Conservation (phyloP, 2,797 vertebrate species). For the Loriculus beryllinus region DNA sequence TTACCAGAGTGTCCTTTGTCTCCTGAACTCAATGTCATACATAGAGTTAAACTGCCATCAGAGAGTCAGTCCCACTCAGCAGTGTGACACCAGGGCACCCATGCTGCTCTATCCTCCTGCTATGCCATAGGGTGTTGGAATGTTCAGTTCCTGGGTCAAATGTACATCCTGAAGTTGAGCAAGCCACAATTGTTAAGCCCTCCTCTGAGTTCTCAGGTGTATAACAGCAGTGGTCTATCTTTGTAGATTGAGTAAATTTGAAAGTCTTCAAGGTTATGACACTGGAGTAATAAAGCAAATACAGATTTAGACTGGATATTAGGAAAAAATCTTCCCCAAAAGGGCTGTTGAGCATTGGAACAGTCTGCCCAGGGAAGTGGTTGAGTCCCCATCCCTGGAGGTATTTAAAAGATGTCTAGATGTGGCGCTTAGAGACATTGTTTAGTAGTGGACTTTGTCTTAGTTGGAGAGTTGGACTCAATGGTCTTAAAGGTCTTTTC, state of each 20-base stretch:
- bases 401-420: background rate
- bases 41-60: background rate
- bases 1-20: background rate
- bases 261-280: background rate
- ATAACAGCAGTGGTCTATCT: background rate
- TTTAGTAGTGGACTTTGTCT: background rate
- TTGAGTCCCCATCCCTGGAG: background rate
- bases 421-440: background rate
- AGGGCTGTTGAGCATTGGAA: background rate
- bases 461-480: background rate
- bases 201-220: background rate
- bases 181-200: background rate
- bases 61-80: accelerated
- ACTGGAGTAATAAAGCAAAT: background rate
- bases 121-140: background rate
- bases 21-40: accelerated
- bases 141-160: background rate
- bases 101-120: background rate
- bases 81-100: accelerated
- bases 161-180: background rate
- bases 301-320: background rate
- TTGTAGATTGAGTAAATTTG: background rate
- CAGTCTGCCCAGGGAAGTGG: background rate
- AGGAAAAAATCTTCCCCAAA: background rate
- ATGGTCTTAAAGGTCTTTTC: background rate